Evolutionary conservation across 2,797 vertebrate species (phyloP).

Genomic region (Rhinogobio ventralis): DNA sequence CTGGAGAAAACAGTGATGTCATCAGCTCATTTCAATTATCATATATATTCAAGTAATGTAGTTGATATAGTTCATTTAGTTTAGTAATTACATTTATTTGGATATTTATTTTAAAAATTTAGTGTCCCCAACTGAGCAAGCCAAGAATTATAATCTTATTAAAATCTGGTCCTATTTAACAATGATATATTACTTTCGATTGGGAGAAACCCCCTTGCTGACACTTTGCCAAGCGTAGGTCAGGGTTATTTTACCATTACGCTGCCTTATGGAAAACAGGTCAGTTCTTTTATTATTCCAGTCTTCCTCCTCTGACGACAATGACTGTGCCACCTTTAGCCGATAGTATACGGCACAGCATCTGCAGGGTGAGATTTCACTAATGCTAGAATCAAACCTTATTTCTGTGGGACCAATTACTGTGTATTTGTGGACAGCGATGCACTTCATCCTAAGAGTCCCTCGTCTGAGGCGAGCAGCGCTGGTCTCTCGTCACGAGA

Average conservation of each 20-base stretch:
- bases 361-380: conserved; percentile 50
- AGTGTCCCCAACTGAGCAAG: no score
- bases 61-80: no score
- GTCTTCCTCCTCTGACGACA: background rate
- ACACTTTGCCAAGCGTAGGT: background rate
- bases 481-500: background rate
- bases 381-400: conserved; percentile 47
- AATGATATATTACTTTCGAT: background rate
- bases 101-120: no score
- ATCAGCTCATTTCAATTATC: no score
- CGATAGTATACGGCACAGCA: background rate
- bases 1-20: no score
- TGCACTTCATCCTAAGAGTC: conserved; percentile 11
- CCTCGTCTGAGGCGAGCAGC: background rate
- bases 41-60: no score
- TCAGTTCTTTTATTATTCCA: conserved; percentile 7
- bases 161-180: no score
- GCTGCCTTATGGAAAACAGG: background rate
- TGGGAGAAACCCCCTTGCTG: background rate
- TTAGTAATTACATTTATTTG: no score
- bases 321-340: conserved; percentile 1
- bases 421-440: conserved; percentile 36
- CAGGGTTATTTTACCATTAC: no score
- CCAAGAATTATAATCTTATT: no score
- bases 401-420: conserved; percentile 68